Evolutionary conservation across 2,888 invertebrate genomes (phyloP), one percentile per base, ranked within the genome.

Genomic region (Acanthococcus lagerstroemiae): DNA sequence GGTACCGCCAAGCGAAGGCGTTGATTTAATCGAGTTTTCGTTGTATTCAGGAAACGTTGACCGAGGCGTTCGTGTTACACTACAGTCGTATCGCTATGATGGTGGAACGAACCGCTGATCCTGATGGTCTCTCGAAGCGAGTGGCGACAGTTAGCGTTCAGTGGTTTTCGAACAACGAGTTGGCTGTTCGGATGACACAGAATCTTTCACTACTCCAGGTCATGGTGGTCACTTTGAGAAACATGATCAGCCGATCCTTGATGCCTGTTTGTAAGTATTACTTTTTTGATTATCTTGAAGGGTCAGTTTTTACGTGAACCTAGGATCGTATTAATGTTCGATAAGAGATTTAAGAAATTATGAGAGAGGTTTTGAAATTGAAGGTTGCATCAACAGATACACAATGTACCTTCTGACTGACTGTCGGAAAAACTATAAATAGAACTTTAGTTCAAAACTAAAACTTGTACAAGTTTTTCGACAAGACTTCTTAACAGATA

Each of bases 71-170:
- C 79, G 94, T 96, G 69, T 83, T 93, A 78, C 96, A 96, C 80
- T 97, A 97, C 79, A 91, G 92, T 70, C 84, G 95, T 73, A 94
- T 95, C 72, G 91, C 94, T 19, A 85, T 89, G 72, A 92, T 95
- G 76, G 80, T 97, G 68, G 90, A 92, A 74, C 83, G 84, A 73
- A 88, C 90, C 0, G 80, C 81, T 9, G 91, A 93, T 80, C 90
- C 92, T 0, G 94, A 95, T 75, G 92, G 90, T 4, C 80, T 96
- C 2, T 93, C 94, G 73, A 95, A 95, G 79, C 84, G 95, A 55
- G 94, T 97, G 1, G 95, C 97, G 1, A 96, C 97, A 78, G 95
- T 97, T 78, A 94, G 93, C 73, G 97, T 97, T 3, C 82, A 97
- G 78, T 79, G 97, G 67, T 95, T 97, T 80, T 92, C 91, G 70